Base-by-base conservation (phyloP, 2,888 invertebrate genomes). In the Pasiphila rectangulata region DNA sequence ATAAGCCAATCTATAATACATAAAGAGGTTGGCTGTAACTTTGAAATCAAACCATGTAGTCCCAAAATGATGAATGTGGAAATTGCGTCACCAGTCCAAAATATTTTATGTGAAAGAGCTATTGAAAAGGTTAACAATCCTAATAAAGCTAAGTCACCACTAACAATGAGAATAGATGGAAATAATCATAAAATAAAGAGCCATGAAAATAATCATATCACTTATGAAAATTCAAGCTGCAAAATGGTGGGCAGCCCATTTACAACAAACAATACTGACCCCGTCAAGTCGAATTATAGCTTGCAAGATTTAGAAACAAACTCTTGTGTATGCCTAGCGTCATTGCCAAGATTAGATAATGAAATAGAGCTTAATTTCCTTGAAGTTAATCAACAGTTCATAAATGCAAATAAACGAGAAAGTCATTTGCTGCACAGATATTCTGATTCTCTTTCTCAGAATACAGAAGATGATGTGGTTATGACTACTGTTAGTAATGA, bases 1-100 rank as follows among this genome's bases (percentile, higher is more conserved):
- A 90, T 90, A 59, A 90, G 87, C 59, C 89, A 90, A 56, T 90
- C 89, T 6, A 80, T 90, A 15, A 90, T 90, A 54, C 89, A 89
- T 57, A 90, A 90, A 72, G 89, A 90, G 63, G 89, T 89, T 38
- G 86, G 88, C 17, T 89, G 89, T 62, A 90, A 89, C 67, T 89
- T 89, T 75, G 89, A 89, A 75, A 88, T 89, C 51, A 87, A 79
- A 54, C 89, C 88, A 16, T 89, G 88, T 57, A 89, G 89, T 68
- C 89, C 89, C 40, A 80, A 84, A 77, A 85, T 87, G 82, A 63
- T 87, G 54, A 86, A 83, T 77, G 85, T 79, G 15, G 83, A 86
- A 69, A 60, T 80, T 42, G 85, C 86, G 23, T 69, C 86, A 48
- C 82, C 85, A 24, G 69, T 79, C 17, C 79, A 81, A 63, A 82